A percentile compares a stretch with the other conserved stretches of the same genome.
Conservation (phyloP, 1,140 invertebrate genomes). For the Pseudomyrmex flavicornis region DNA sequence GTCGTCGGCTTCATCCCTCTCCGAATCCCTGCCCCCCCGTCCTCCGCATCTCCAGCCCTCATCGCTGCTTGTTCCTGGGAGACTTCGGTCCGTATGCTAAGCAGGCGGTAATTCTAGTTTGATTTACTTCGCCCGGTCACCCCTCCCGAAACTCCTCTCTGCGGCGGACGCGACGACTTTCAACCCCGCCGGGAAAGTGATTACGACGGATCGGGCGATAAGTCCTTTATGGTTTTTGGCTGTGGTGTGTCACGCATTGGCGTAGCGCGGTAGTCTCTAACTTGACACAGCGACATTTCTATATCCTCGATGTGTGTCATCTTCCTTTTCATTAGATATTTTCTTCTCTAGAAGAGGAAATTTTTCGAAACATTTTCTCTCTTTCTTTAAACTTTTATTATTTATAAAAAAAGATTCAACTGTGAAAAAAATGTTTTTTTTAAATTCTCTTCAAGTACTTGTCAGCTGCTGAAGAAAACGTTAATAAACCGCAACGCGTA, state of each 20-base stretch:
- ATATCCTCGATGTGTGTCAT: not conserved
- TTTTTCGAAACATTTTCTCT: not conserved
- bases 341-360: not conserved
- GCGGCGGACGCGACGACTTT: slow-evolving; percentile 53
- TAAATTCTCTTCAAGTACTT: not conserved
- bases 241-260: slow-evolving; percentile 35
- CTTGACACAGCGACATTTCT: not conserved
- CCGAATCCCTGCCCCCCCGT: not conserved
- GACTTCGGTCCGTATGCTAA: slow-evolving; percentile 77
- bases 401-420: not conserved
- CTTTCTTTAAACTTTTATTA: not conserved
- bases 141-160: slow-evolving; percentile 56
- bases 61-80: slow-evolving; percentile 63
- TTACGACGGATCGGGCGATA: slow-evolving; percentile 69
- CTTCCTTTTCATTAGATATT: not conserved
- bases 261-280: not conserved
- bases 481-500: not conserved
- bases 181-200: slow-evolving; percentile 70
- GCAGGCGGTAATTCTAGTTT: slow-evolving; percentile 80
- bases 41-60: slow-evolving; percentile 37
- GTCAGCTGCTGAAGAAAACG: not conserved
- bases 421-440: not conserved
- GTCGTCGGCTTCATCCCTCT: slow-evolving; percentile 51
- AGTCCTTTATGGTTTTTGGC: slow-evolving; percentile 69
- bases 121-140: slow-evolving; percentile 76